Percentiles rank a stretch among this genome's conserved stretches.
Evolutionary conservation across 2,113 vertebrate genomes (phyloP).

Genomic region (Megaleporinus macrocephalus): DNA sequence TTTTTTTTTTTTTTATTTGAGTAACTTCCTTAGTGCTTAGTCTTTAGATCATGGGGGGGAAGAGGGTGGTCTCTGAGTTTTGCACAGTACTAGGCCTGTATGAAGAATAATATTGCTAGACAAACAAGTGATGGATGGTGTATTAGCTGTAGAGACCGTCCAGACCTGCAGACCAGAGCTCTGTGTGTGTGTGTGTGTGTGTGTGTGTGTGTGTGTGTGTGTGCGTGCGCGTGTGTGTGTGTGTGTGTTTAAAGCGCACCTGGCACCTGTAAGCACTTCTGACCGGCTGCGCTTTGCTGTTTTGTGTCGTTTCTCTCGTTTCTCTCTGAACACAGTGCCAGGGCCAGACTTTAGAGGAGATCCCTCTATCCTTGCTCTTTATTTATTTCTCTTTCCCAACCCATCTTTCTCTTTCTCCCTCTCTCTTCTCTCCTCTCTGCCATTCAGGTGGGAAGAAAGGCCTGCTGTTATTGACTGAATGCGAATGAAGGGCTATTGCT

Average conservation of each 20-base stretch:
- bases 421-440: not conserved
- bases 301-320: not conserved
- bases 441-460: conserved; percentile 7
- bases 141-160: not conserved
- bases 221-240: not conserved
- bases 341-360: not conserved
- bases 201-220: conserved; percentile 1
- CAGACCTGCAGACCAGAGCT: too few relatives aligned
- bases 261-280: conserved; percentile 52
- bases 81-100: too few relatives aligned
- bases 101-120: not conserved
- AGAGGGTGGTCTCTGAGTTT: too few relatives aligned
- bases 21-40: too few relatives aligned
- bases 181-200: not conserved
- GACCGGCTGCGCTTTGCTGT: not conserved
- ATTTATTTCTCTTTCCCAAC: not conserved
- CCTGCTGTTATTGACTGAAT: not conserved
- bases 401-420: not conserved
- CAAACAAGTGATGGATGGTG: not conserved
- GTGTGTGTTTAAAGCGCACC: conserved; percentile 22
- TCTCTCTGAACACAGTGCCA: conserved; percentile 31
- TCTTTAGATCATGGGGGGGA: too few relatives aligned
- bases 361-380: not conserved
- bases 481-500: not conserved
- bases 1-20: too few relatives aligned